A percentile compares a stretch with the other conserved stretches of the same genome.
Conservation (phyloP, 1,140 invertebrate species). For the Pissodes strobi region DNA sequence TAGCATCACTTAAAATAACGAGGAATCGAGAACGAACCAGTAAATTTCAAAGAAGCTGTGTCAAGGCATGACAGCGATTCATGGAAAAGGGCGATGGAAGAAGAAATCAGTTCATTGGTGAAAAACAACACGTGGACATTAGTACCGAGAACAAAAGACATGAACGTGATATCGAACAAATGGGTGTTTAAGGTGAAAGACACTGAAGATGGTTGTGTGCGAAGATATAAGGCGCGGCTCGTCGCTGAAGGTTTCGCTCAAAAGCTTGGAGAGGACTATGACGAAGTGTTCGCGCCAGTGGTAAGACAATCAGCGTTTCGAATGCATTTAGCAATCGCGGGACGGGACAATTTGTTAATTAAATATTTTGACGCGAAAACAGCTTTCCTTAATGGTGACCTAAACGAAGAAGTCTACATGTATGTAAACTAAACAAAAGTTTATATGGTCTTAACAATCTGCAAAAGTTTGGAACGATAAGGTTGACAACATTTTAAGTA, state of each 20-base stretch:
- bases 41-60: background rate
- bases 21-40: background rate
- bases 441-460: conserved; percentile 48
- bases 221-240: conserved; percentile 9
- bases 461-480: conserved; percentile 48
- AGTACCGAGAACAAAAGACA: background rate
- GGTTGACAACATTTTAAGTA: conserved; percentile 2
- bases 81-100: conserved; percentile 23
- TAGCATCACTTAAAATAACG: background rate
- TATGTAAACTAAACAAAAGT: conserved; percentile 45
- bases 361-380: conserved; percentile 39
- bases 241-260: conserved; percentile 33
- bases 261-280: conserved; percentile 50
- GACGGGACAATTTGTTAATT: conserved; percentile 16
- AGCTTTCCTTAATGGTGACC: conserved; percentile 36
- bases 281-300: conserved; percentile 47
- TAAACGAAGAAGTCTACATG: conserved; percentile 41
- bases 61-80: background rate
- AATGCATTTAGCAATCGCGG: conserved; percentile 24
- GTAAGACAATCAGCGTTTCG: conserved; percentile 35
- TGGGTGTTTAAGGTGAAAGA: conserved; percentile 13
- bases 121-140: conserved; percentile 21
- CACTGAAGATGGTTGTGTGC: background rate
- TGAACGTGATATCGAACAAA: background rate
- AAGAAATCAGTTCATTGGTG: conserved; percentile 15